A percentile compares a stretch with the other conserved stretches of the same genome.
Evolutionary conservation across 37 sponge, comb jelly and placozoan genomes (phyloP).

Genomic region (Dysidea cf. avara): DNA sequence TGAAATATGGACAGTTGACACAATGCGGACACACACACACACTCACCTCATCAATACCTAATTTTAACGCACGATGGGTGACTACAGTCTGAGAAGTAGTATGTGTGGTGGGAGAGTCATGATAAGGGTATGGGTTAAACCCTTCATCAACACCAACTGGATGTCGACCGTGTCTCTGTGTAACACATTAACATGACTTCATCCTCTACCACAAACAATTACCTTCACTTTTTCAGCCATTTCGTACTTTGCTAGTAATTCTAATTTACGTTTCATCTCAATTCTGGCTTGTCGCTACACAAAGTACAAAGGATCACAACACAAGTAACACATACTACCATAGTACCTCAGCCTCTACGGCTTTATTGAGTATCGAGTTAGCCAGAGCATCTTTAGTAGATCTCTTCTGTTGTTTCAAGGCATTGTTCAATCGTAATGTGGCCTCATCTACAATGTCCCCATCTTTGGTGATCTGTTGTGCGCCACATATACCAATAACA

Average conservation of each 20-base stretch:
- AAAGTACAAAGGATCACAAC: background rate
- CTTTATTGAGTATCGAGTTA: conserved; percentile 63
- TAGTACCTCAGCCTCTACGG: conserved; percentile 75
- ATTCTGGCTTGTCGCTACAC: conserved; percentile 47
- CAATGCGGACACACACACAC: too few relatives aligned
- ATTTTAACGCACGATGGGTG: too few relatives aligned
- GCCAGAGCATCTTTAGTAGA: conserved; percentile 45
- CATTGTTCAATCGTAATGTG: conserved; percentile 44
- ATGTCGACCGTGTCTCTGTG: too few relatives aligned
- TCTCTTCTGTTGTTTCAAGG: conserved; percentile 58
- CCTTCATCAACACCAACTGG: too few relatives aligned
- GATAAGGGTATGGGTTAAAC: too few relatives aligned
- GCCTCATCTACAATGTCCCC: conserved; percentile 85
- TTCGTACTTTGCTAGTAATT: conserved; percentile 52
- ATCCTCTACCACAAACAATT: too few relatives aligned
- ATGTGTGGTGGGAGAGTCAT: too few relatives aligned
- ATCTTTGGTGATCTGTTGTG: conserved; percentile 70
- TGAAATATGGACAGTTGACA: too few relatives aligned
- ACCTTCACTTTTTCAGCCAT: conserved; percentile 69
- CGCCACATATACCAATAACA: too few relatives aligned
- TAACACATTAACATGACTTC: too few relatives aligned
- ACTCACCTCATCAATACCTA: too few relatives aligned
- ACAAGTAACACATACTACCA: background rate
- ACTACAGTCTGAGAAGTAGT: too few relatives aligned
- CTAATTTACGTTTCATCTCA: conserved; percentile 56